Evolutionary conservation across 1,140 invertebrate genomes (phyloP).

Genomic region (Physella acuta): DNA sequence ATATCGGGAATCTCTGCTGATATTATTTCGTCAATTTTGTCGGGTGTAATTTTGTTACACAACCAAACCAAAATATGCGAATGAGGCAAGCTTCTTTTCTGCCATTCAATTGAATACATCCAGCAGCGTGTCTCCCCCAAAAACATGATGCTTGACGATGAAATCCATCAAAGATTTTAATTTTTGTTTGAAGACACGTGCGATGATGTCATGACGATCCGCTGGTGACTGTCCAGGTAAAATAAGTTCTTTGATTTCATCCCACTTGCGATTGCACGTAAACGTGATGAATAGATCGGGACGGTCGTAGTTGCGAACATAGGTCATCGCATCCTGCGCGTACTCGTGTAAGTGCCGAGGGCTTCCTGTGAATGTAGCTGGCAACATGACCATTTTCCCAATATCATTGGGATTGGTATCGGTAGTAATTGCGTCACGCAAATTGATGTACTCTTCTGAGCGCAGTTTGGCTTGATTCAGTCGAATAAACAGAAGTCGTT

Average conservation of each 20-base stretch:
- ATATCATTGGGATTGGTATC: slow-evolving; percentile 30
- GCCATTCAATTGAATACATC: slow-evolving; percentile 61
- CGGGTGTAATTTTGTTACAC: slow-evolving; percentile 33
- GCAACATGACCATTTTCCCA: slow-evolving; percentile 56
- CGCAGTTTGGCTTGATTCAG: slow-evolving; percentile 41
- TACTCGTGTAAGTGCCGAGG: slow-evolving; percentile 60
- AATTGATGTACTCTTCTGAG: slow-evolving; percentile 32
- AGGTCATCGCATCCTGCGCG: slow-evolving; percentile 62
- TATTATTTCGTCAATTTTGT: neutral
- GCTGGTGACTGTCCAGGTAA: slow-evolving; percentile 34
- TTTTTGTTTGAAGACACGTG: slow-evolving; percentile 63
- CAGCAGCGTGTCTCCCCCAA: slow-evolving; percentile 8
- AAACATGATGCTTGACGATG: neutral
- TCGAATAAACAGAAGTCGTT: slow-evolving; percentile 44
- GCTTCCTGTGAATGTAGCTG: slow-evolving; percentile 50
- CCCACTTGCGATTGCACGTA: slow-evolving; percentile 61
- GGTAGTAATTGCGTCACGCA: slow-evolving; percentile 32
- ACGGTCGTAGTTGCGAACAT: slow-evolving; percentile 60
- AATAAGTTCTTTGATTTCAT: slow-evolving; percentile 54
- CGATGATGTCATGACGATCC: slow-evolving; percentile 61
- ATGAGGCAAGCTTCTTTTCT: slow-evolving; percentile 63
- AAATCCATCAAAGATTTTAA: slow-evolving; percentile 51
- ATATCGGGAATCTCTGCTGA: slow-evolving; percentile 5
- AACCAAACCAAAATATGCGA: slow-evolving; percentile 61
- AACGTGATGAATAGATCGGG: slow-evolving; percentile 64